phyloP scores from a whole-genome alignment of 2,797 vertebrate genomes.

The Tapirus indicus region DNA sequence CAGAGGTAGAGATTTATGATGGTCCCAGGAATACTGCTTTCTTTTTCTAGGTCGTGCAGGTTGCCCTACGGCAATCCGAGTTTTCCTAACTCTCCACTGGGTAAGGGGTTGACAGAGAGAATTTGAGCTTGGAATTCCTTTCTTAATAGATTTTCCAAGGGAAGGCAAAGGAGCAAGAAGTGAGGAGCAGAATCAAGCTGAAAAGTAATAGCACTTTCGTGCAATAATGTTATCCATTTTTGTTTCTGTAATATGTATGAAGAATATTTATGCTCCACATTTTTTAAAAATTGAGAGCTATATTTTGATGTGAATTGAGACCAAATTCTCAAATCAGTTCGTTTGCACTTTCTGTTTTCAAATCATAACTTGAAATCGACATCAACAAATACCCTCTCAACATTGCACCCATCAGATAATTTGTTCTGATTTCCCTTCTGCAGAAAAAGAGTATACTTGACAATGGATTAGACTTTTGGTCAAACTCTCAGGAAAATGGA shows the following conservation, averaged over 20 bases:
- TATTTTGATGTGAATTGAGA: conserved; percentile 19
- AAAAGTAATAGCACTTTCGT: not conserved
- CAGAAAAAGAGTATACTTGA: conserved; percentile 1
- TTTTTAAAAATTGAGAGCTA: conserved; percentile 32
- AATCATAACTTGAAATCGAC: conserved; percentile 17
- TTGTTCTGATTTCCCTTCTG: conserved; percentile 25
- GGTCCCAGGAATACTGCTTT: not conserved
- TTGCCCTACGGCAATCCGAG: not conserved
- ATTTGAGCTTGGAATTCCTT: conserved; percentile 32
- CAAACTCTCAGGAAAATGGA: conserved; percentile 37
- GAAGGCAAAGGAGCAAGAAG: not conserved
- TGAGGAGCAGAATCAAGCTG: not conserved
- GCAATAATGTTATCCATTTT: not conserved
- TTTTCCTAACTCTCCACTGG: not conserved
- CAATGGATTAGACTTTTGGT: conserved; percentile 31
- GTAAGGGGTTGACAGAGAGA: conserved; percentile 2
- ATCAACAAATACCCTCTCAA: not conserved
- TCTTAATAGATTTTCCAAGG: conserved; percentile 30
- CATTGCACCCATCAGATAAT: not conserved
- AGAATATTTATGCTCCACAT: not conserved
- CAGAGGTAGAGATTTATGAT: not conserved
- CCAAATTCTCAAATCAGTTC: conserved; percentile 8
- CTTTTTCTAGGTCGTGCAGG: not conserved
- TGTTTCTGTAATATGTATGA: not conserved
- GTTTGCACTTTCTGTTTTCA: conserved; percentile 48